Evolutionary conservation across 1,140 invertebrate genomes (phyloP), one percentile per base, ranked within the genome.

Genomic region (Venturia canescens): DNA sequence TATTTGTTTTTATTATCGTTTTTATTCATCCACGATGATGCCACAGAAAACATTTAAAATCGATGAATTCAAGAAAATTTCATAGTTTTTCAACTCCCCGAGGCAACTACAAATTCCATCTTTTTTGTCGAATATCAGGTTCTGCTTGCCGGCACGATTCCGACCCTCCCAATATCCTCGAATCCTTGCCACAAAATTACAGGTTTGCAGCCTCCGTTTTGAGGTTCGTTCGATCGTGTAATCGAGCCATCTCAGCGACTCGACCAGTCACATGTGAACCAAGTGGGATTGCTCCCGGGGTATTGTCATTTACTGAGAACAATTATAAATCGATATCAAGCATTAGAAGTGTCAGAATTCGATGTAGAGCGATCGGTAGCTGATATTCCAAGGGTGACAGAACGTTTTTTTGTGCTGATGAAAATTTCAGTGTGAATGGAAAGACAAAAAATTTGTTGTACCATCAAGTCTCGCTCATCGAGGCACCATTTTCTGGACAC

Each of bases 231-330:
- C 60, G 60, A 63, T 63, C 27, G 60, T 27, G 23, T 23, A 63
- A 63, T 63, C 60, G 60, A 15, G 60, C 69, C 69, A 71, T 71
- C 11, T 71, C 69, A 4, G 69, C 34, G 3, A 21, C 34, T 21
- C 31, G 31, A 23, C 23, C 31, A 48, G 21, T 44, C 18, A 44
- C 15, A 38, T 71, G 69, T 5, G 15, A 34, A 15, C 69, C 34
- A 71, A 71, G 34, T 71, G 69, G 69, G 1, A 71, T 71, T n/a
- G 69, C 34, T 6, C 34, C 69, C 7, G 69, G 34, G 31, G 69
- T 71, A 38, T 71, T 71, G 69, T 71, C 48, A 44, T 38, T 71
- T 15, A 48, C 69, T 71, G 69, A 23, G n/a, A 48, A 71, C 23
- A 71, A 71, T 71, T 44, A 23, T 44, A 4, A 44, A 71, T 34